Evolutionary conservation across 2,113 vertebrate genomes (phyloP).

Genomic region (Melierax canorus): DNA sequence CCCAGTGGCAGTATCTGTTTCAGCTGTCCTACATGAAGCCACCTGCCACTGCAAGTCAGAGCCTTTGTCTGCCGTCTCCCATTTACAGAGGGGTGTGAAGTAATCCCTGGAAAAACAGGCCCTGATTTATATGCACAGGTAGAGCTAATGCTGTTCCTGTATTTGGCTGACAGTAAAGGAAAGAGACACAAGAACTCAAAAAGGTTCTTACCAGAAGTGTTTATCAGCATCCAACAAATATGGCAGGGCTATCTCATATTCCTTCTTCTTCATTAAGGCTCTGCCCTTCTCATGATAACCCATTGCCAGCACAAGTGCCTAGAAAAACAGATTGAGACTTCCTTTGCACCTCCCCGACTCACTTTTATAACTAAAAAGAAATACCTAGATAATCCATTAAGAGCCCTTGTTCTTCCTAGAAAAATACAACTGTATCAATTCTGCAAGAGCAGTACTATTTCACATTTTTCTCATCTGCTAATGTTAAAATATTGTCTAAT

Average conservation of each 20-base stretch:
- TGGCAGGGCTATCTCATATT: slow-evolving; percentile 84
- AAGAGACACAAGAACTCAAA: not conserved
- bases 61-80: not conserved
- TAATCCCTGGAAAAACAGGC: not conserved
- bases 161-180: not conserved
- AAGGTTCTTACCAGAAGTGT: slow-evolving; percentile 84
- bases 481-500: not conserved
- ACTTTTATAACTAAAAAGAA: not conserved
- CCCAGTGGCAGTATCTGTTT: not conserved
- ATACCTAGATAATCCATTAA: not conserved
- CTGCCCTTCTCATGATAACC: slow-evolving; percentile 95
- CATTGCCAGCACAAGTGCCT: slow-evolving; percentile 96
- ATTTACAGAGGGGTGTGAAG: not conserved
- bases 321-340: not conserved
- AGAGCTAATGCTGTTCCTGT: not conserved
- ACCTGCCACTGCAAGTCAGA: slow-evolving; percentile 11
- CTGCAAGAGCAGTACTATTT: not conserved
- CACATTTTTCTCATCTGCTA: not conserved
- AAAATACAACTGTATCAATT: not conserved
- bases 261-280: slow-evolving; percentile 90
- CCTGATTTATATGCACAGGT: not conserved
- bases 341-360: not conserved
- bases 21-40: not conserved
- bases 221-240: slow-evolving; percentile 90
- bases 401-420: not conserved